Evolutionary conservation across 2,888 invertebrate genomes (phyloP), one percentile per base, ranked within the genome.

Genomic region (Subacronicta megacephala): DNA sequence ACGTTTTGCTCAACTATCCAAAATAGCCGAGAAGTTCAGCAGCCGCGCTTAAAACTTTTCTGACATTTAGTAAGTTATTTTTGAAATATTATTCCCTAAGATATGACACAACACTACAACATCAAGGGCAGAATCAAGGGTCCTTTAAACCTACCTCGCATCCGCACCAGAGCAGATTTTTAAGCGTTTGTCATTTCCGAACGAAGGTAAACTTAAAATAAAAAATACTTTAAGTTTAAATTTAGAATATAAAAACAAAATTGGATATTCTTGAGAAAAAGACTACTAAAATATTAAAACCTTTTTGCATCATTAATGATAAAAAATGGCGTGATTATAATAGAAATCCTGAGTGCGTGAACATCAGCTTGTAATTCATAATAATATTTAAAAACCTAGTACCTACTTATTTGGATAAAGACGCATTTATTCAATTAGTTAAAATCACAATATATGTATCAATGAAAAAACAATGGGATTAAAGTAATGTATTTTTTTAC

Each of bases 151-250:
- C 3, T 33, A 16, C 9, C 51, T 41, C 47, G 47, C 47, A 65
- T 65, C 65, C 72, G 65, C 72, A 52, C 46, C 40, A 41, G 59
- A 71, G 33, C 16, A 36, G n/a, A 15, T 42, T 33, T 46, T 69
- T 29, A 41, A 17, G 18, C 42, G 3, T 41, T n/a, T 17, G 10
- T n/a, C 15, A 42, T 37, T 61, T 7, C 26, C 10, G 26, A 44
- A 47, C 41, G 20, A 1, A 17, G 29, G 12, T 13, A 7, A 9
- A 1, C 15, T 29, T 33, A 36, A 17, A 26, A 15, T 63, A 1
- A 36, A 31, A 26, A 10, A 29, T 26, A 26, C 3, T 26, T 26
- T 26, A 10, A 10, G 10, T 26, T 26, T 26, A 26, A 23, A 23
- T 7, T 23, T 6, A 23, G 23, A 6, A 9, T 7, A 10, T 26